Percentiles rank a stretch among this genome's conserved stretches.
These are phyloP conservation scores for Anagrus nilaparvatae DNA, from an alignment of 1,140 invertebrate genomes.

Conservation along the genomic window DNA sequence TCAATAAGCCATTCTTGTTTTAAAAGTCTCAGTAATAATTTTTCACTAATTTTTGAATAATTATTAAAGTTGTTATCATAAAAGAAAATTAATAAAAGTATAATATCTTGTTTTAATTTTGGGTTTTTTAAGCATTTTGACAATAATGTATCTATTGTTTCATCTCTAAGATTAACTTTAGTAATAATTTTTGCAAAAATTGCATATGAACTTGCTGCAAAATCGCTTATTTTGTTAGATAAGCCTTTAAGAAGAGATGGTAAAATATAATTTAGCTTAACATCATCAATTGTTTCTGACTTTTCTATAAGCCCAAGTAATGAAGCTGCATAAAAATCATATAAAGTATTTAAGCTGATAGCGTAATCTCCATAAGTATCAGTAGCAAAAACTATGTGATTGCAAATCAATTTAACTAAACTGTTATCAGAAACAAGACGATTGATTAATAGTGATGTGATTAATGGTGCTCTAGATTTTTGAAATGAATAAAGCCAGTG, in stretches of 20 bases:
- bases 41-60: slow-evolving; percentile 39
- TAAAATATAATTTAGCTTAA: slow-evolving; percentile 57
- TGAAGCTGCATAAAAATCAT: slow-evolving; percentile 68
- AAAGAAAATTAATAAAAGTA: slow-evolving; percentile 49
- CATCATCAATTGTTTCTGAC: slow-evolving; percentile 48
- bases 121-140: slow-evolving; percentile 47
- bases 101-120: slow-evolving; percentile 43
- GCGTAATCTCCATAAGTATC: slow-evolving; percentile 51
- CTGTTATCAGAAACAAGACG: slow-evolving; percentile 56
- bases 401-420: slow-evolving; percentile 66
- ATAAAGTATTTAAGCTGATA: slow-evolving; percentile 53
- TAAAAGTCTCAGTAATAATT: slow-evolving; percentile 42
- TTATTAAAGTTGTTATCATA: slow-evolving; percentile 49
- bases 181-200: slow-evolving; percentile 58
- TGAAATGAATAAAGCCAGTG: slow-evolving; percentile 65
- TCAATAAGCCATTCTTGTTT: slow-evolving; percentile 42
- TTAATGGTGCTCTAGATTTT: slow-evolving; percentile 59
- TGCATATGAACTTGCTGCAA: slow-evolving; percentile 62
- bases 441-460: slow-evolving; percentile 61
- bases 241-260: slow-evolving; percentile 60
- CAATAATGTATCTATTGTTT: slow-evolving; percentile 51
- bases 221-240: slow-evolving; percentile 55
- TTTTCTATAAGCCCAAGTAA: slow-evolving; percentile 58
- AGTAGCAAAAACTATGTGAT: slow-evolving; percentile 54
- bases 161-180: slow-evolving; percentile 50